These are phyloP conservation scores for Lepus oiostolus DNA, from an alignment of 2,797 vertebrate genomes.

Conservation along the genomic window DNA sequence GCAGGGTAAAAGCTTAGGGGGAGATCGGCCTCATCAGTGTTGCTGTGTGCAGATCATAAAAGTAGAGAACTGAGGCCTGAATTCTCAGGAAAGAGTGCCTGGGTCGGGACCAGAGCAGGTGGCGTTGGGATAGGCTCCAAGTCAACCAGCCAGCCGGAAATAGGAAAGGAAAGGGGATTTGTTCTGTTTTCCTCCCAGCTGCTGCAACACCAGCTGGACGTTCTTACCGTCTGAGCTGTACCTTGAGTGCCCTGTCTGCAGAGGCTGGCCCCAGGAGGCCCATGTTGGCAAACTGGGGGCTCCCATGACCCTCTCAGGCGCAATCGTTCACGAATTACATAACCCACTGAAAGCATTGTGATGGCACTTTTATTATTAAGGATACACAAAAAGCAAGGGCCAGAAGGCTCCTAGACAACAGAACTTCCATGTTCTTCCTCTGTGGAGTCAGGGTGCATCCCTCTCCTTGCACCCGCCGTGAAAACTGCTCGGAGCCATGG, in stretches of 20 bases:
- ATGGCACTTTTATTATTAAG: neutral
- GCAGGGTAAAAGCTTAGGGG: neutral
- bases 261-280: neutral
- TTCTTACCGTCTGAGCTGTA: neutral
- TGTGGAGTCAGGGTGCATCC: neutral
- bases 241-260: neutral
- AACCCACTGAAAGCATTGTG: neutral
- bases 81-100: neutral
- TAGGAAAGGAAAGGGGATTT: neutral
- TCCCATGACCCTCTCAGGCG: neutral
- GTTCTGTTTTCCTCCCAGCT: neutral
- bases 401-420: neutral
- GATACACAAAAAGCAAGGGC: neutral
- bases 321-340: neutral
- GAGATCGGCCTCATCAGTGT: neutral
- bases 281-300: neutral
- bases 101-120: neutral
- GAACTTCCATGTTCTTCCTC: neutral
- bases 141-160: neutral
- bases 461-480: neutral
- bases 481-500: neutral
- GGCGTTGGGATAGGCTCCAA: neutral
- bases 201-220: neutral
- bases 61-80: neutral
- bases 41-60: neutral